Evolutionary conservation across 2,797 vertebrate genomes (phyloP).

Genomic region (Pangasius krempfi): DNA sequence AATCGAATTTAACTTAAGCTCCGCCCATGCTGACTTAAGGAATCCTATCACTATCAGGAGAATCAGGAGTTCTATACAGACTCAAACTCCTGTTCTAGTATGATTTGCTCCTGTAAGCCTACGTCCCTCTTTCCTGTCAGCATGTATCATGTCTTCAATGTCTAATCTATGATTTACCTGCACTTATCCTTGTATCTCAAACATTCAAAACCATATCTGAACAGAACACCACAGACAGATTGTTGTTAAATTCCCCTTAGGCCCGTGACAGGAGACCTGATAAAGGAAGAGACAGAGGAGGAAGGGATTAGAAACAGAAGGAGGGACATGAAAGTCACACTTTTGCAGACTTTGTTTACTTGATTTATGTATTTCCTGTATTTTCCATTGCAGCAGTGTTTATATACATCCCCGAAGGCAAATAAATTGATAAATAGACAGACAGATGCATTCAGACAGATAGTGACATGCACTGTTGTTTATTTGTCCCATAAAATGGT

Average conservation of each 20-base stretch:
- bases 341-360: background rate
- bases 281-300: background rate
- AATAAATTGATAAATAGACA: background rate
- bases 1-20: background rate
- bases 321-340: background rate
- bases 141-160: background rate
- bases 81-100: no score
- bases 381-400: background rate
- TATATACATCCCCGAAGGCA: background rate
- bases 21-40: background rate
- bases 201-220: conserved; percentile 14
- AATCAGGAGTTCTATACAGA: background rate
- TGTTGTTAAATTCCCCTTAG: background rate
- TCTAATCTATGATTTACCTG: background rate
- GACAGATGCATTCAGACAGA: background rate
- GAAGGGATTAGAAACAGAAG: conserved; percentile 1
- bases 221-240: background rate
- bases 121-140: background rate
- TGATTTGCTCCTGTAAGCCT: background rate
- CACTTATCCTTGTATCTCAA: background rate
- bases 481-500: background rate
- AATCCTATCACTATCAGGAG: background rate
- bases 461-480: background rate
- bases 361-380: conserved; percentile 18
- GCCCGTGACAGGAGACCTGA: background rate